Evolutionary conservation across 1,140 invertebrate genomes (phyloP), one percentile per base, ranked within the genome.

Genomic region (Drosophila yakuba): DNA sequence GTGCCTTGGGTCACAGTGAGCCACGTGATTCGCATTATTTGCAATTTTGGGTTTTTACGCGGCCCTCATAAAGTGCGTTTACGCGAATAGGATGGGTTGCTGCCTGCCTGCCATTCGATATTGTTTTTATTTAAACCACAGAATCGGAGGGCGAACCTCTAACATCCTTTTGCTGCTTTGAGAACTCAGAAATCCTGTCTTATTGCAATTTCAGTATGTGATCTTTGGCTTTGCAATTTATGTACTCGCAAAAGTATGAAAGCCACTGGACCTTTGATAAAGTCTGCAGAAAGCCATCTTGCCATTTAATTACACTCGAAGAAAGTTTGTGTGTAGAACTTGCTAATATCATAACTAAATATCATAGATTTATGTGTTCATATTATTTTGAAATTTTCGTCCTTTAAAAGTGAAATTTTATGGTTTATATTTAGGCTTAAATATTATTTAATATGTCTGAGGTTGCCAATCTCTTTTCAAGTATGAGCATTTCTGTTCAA

Each of bases 11-110:
- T 44, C 59, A 77, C 48, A 79, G 77, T 23, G 62, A 63, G 80
- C 83, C 83, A 89, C 83, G 83, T 88, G 83, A 88, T 84, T 88
- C 83, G 84, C 84, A 88, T 88, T 88, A 88, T 84, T 88, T 71
- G 83, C 83, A 89, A 88, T 88, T 89, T 88, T 89, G 66, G 83
- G 52, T 80, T 88, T 88, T 88, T 78, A 78, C 83, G 82, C 74
- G 74, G 41, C 48, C 52, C 68, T 54, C 74, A 75, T 86, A 82
- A 78, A 84, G 20, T 44, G 20, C 43, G 43, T 66, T 25, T 41
- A 11, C 17, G 43, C n/a, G 38, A 25, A 12, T 15, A 32, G 14
- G 14, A 10, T 15, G 25, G 32, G 23, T 25, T 17, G 4, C 14
- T 1, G 6, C 12, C 7, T 20, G 54, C n/a, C 32, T 20, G 47